Percentiles rank a stretch among this genome's conserved stretches.
These are phyloP conservation scores for Sycophaga agraensis DNA, from an alignment of 1,140 invertebrate species.

Conservation along the genomic window DNA sequence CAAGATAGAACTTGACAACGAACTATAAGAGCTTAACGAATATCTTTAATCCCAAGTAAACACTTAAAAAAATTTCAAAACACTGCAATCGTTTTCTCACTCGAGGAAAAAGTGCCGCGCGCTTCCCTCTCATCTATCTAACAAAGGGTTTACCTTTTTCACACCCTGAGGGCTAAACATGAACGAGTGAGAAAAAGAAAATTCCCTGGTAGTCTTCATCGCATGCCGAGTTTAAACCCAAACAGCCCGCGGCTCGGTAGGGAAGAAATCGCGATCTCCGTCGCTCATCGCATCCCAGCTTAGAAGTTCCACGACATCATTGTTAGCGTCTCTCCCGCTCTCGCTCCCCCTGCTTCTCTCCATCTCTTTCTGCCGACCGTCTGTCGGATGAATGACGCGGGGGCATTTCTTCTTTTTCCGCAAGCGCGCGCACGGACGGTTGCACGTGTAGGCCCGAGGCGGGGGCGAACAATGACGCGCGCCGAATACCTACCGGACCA, in stretches of 20 bases:
- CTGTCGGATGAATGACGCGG: neutral
- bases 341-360: neutral
- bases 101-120: no score
- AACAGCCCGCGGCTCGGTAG: neutral
- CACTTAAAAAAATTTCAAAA: no score
- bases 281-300: neutral
- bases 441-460: neutral
- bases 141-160: slow-evolving; percentile 6
- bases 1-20: no score
- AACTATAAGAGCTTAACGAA: no score
- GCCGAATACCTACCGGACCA: slow-evolving; percentile 34
- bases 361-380: neutral
- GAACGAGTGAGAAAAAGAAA: neutral
- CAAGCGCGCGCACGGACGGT: neutral
- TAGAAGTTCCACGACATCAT: neutral
- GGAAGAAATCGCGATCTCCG: slow-evolving; percentile 21
- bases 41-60: no score
- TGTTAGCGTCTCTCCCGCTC: neutral
- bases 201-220: neutral
- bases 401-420: neutral
- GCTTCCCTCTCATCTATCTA: no score
- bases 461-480: slow-evolving; percentile 23
- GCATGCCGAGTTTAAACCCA: neutral
- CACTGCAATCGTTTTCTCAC: no score
- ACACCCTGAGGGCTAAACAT: neutral